Percentiles rank a stretch among this genome's conserved stretches.
These are phyloP conservation scores for Eriosoma lanigerum DNA, from an alignment of 1,140 invertebrate species.

Conservation along the genomic window DNA sequence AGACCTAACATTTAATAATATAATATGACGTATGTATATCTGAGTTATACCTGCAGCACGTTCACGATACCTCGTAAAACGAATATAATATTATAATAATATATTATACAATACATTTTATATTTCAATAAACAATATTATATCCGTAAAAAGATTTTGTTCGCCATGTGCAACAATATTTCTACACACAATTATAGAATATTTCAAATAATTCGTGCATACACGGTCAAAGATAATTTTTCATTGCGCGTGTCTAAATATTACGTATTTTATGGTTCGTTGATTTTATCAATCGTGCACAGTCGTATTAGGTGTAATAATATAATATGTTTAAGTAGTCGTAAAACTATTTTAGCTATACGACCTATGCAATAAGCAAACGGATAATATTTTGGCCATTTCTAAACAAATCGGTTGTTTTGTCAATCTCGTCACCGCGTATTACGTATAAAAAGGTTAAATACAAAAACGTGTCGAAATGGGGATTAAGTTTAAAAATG, in stretches of 20 bases:
- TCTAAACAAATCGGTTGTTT: no score
- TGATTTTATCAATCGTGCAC: background rate
- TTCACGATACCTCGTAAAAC: background rate
- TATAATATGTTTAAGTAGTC: background rate
- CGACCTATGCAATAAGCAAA: background rate
- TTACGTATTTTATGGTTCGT: background rate
- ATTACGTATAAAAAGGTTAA: no score
- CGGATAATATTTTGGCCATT: background rate
- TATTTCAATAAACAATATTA: background rate
- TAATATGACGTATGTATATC: no score
- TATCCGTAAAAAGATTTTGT: background rate
- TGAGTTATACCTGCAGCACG: background rate
- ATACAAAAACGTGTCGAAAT: background rate
- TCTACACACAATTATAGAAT: background rate
- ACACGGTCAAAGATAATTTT: background rate
- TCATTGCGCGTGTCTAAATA: background rate
- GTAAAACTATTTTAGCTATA: no score
- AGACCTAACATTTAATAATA: no score
- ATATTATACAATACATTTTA: background rate
- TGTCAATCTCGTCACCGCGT: background rate
- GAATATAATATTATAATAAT: no score
- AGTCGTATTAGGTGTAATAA: background rate
- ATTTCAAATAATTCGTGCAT: background rate
- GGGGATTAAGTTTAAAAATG: background rate
- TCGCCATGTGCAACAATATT: background rate